These are phyloP conservation scores for Diploscapter pachys DNA, from an alignment of 1,140 invertebrate species.

Conservation along the genomic window DNA sequence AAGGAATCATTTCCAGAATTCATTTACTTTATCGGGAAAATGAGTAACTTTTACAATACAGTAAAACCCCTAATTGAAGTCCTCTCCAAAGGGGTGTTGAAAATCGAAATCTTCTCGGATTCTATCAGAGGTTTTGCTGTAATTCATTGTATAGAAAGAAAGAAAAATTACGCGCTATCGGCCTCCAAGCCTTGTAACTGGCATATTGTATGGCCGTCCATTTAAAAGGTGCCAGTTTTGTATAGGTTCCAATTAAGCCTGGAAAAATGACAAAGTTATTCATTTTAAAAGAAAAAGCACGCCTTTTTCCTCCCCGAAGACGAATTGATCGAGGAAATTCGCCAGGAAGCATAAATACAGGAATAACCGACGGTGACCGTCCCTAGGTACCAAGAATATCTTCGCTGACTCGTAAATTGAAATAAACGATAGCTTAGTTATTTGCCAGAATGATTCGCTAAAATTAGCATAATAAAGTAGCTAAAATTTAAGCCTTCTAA, in stretches of 20 bases:
- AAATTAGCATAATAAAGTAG: background rate
- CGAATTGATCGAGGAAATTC: constrained; percentile 41
- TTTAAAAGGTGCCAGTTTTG: constrained; percentile 35
- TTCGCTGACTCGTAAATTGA: constrained; percentile 32
- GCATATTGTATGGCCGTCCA: constrained; percentile 39
- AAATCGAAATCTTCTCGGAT: too few relatives aligned
- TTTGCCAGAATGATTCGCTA: constrained; percentile 2
- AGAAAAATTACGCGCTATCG: constrained; percentile 41
- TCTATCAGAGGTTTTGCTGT: too few relatives aligned
- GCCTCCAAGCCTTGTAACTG: constrained; percentile 40
- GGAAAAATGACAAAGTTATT: constrained; percentile 8
- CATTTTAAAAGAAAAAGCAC: background rate
- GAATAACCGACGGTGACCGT: constrained; percentile 33
- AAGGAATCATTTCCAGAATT: too few relatives aligned
- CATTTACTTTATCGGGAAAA: too few relatives aligned
- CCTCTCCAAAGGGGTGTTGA: too few relatives aligned
- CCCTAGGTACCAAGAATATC: constrained; percentile 23
- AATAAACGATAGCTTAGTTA: constrained; percentile 22
- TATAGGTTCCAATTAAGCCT: constrained; percentile 39
- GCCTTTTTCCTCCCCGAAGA: constrained; percentile 43
- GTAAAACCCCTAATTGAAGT: too few relatives aligned
- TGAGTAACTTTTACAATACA: too few relatives aligned
- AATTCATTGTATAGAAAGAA: too few relatives aligned
- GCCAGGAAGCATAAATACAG: constrained; percentile 38
- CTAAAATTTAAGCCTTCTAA: too few relatives aligned